A percentile compares a stretch with the other conserved stretches of the same genome.
Evolutionary conservation across 2,113 vertebrate genomes (phyloP).

Genomic region (Falco punctatus): DNA sequence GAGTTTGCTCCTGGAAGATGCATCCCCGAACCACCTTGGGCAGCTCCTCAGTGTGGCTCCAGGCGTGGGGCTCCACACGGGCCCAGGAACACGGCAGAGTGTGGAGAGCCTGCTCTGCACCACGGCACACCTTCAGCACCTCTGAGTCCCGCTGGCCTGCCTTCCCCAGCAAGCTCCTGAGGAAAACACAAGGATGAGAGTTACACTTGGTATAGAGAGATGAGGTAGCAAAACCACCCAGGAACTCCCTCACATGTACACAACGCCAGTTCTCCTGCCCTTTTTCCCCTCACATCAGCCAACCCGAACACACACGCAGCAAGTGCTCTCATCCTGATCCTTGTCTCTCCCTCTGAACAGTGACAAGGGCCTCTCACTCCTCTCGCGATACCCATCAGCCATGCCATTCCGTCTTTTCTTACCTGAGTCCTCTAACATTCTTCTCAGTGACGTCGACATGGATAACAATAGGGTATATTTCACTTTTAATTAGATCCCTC

Average conservation of each 20-base stretch:
- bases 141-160: conserved; percentile 67
- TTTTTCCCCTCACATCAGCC: not conserved
- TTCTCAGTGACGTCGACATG: conserved; percentile 80
- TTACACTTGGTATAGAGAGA: not conserved
- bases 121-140: conserved; percentile 71
- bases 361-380: not conserved
- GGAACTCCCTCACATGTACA: fast-evolving
- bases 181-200: not conserved
- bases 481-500: conserved; percentile 76
- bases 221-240: not conserved
- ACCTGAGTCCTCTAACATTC: conserved; percentile 79
- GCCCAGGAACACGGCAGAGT: conserved; percentile 74
- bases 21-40: conserved; percentile 75
- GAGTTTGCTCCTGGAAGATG: conserved; percentile 79
- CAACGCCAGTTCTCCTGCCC: not conserved
- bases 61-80: conserved; percentile 53
- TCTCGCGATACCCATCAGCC: not conserved
- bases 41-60: conserved; percentile 70
- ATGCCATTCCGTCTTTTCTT: not conserved
- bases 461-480: conserved; percentile 82
- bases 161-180: conserved; percentile 74
- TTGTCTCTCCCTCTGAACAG: not conserved
- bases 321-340: not conserved
- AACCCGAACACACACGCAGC: not conserved
- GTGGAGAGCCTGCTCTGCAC: conserved; percentile 60